Evolutionary conservation across 2,797 vertebrate genomes (phyloP).

Genomic region (Bryconaethiops microstoma): DNA sequence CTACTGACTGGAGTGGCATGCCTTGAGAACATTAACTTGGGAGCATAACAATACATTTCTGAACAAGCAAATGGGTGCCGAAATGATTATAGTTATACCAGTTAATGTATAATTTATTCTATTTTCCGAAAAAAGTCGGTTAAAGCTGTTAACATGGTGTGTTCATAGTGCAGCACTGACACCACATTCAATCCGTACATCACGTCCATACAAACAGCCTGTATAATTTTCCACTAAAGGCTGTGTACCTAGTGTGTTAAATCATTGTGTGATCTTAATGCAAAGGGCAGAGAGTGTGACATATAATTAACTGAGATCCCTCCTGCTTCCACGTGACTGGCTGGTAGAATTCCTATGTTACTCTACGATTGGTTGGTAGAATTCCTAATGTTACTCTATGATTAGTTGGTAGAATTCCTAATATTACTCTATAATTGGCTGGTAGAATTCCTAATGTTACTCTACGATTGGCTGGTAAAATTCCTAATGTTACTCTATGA

Average conservation of each 20-base stretch:
- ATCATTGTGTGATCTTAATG: conserved; percentile 2
- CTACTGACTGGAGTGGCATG: too few species aligned
- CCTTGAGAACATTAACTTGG: too few species aligned
- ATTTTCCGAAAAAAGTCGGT: not conserved
- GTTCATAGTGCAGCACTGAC: not conserved
- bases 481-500: too few species aligned
- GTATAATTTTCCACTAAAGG: conserved; percentile 28
- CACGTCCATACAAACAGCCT: not conserved
- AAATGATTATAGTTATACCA: too few species aligned
- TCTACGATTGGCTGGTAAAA: too few species aligned
- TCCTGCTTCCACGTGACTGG: not conserved
- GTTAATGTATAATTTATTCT: too few species aligned
- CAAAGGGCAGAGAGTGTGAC: not conserved
- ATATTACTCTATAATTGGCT: too few species aligned
- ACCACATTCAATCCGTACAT: not conserved
- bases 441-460: too few species aligned
- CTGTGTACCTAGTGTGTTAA: conserved; percentile 10
- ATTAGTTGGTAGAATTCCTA: not conserved
- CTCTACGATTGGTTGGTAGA: too few species aligned
- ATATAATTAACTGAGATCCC: conserved; percentile 38
- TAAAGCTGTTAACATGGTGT: not conserved
- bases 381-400: too few species aligned
- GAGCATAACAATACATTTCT: too few species aligned
- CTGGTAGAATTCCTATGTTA: not conserved
- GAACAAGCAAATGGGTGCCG: too few species aligned